Base-by-base conservation (phyloP, 2,797 vertebrate species). In the Microctenopoma stevenorrisi region DNA sequence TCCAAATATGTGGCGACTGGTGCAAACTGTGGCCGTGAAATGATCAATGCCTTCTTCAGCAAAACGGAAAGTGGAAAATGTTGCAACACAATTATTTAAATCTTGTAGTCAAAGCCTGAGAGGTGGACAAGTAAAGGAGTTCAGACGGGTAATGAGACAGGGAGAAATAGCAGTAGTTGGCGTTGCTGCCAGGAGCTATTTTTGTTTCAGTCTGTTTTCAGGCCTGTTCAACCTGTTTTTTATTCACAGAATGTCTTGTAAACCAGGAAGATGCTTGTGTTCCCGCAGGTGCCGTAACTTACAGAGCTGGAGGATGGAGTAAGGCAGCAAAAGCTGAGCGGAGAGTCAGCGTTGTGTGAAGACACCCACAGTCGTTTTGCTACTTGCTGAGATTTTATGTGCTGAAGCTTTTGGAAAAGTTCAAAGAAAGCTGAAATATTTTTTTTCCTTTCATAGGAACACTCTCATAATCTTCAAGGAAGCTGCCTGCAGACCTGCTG, bases 211-310 rank as follows among this genome's bases (percentile, higher is more conserved):
- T 49, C 26, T 18, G 18, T 18, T 18, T 18, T 18, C 5, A 0
- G 26, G 40, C 86, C 81, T 72, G 89, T 52, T 80, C 42, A 54
- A 86, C 89, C 77, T 64, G 86, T 86, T 84, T 67, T 22, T 48
- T 14, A 26, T 49, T 76, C 15, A 1, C 26, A 68, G 64, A 51
- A 78, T 40, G 56, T 18, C 66, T 64, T 38, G 62, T 49, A 35
- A 51, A 64, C 73, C 53, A 82, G 66, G 72, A 73, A 72, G 62
- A 64, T n/a, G 22, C 63, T 18, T 2, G 22, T 22, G 22, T 22
- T 22, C 22, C 22, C 22, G 22, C 22, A 22, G 22, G 22, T 59
- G 40, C 7, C 12, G 37, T 14, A 40, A 18, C 12, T 30, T 47
- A 16, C 35, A 5, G 25, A 70, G 48, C 0, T 1, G 4, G 44